These are phyloP conservation scores for Torymus texanus DNA, from an alignment of 2,888 invertebrate genomes.

Conservation along the genomic window DNA sequence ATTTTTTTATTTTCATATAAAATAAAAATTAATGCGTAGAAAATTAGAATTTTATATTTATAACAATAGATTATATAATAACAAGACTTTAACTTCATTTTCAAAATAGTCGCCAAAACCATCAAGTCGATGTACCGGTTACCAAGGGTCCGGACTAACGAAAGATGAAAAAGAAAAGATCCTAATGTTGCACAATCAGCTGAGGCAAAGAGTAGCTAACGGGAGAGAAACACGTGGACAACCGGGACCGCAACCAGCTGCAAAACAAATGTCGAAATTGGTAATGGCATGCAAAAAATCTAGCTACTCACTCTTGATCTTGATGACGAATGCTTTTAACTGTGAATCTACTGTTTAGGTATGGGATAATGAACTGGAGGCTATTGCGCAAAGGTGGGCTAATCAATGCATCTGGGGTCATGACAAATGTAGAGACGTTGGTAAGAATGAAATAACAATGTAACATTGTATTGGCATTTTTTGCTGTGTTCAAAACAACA, in stretches of 20 bases:
- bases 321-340: too few relatives aligned
- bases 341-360: conserved; percentile 46
- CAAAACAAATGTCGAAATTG: conserved; percentile 57
- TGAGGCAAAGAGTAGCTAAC: background rate
- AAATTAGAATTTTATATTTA: too few relatives aligned
- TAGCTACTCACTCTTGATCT: too few relatives aligned
- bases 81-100: too few relatives aligned
- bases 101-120: background rate
- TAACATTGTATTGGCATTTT: too few relatives aligned
- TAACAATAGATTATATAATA: too few relatives aligned
- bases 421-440: conserved; percentile 71
- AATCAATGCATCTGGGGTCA: conserved; percentile 72
- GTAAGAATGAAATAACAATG: conserved; percentile 61
- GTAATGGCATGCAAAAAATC: conserved; percentile 49
- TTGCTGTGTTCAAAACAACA: too few relatives aligned
- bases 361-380: conserved; percentile 72
- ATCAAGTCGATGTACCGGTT: background rate
- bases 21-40: too few relatives aligned
- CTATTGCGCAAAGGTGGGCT: conserved; percentile 73
- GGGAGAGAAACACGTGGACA: conserved; percentile 50
- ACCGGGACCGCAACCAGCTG: conserved; percentile 62
- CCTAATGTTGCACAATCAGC: background rate
- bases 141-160: background rate
- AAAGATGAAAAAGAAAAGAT: background rate
- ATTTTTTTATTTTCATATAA: too few relatives aligned